phyloP scores from a whole-genome alignment of 2,888 invertebrate genomes.

The Oconnorella tubifera region DNA sequence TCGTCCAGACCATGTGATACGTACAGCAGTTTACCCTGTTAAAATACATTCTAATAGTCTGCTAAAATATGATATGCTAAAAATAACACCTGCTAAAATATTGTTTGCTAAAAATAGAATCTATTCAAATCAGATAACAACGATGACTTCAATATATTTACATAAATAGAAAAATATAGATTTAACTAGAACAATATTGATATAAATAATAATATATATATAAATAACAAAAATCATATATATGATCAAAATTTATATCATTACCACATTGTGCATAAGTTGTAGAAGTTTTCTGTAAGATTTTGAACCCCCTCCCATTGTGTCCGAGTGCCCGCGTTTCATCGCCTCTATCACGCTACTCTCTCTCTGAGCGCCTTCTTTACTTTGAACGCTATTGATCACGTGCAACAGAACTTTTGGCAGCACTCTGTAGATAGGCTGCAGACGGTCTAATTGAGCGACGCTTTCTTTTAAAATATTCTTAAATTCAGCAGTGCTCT shows the following conservation, averaged over 20 bases:
- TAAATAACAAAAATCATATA: background rate
- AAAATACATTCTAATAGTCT: background rate
- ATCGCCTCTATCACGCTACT: background rate
- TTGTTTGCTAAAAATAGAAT: too few relatives aligned
- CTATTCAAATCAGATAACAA: too few relatives aligned
- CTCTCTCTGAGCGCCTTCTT: slow-evolving; percentile 6
- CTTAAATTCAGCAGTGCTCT: slow-evolving; percentile 2
- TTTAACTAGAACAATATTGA: too few relatives aligned
- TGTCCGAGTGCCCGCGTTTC: background rate
- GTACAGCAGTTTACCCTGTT: slow-evolving; percentile 6
- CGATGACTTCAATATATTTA: too few relatives aligned
- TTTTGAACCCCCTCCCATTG: background rate
- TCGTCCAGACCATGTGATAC: background rate
- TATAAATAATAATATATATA: too few relatives aligned
- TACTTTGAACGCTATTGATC: background rate
- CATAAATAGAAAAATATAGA: too few relatives aligned
- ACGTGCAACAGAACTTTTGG: slow-evolving; percentile 1
- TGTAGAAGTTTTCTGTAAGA: slow-evolving; percentile 15
- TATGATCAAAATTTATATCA: background rate
- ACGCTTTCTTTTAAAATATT: background rate
- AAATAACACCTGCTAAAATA: too few relatives aligned
- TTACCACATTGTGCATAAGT: slow-evolving; percentile 4
- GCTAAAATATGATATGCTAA: background rate
- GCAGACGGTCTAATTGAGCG: background rate
- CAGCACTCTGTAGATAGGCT: background rate